phyloP scores from a whole-genome alignment of 1,140 invertebrate genomes.

The Eufriesea mexicana region DNA sequence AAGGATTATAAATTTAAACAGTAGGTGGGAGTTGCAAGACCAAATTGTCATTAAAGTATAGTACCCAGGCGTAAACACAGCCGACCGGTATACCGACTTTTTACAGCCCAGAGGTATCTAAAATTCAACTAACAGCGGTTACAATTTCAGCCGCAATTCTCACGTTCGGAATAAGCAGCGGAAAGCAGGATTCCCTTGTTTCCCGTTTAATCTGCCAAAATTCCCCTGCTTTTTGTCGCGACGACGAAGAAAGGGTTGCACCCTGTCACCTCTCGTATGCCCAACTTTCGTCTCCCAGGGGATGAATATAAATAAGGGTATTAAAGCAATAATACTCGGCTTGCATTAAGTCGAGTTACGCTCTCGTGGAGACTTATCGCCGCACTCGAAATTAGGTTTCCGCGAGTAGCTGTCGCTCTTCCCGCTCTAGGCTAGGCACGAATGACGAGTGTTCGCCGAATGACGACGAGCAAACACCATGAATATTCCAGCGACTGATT shows the following conservation, averaged over 20 bases:
- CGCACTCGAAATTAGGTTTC: conserved; percentile 30
- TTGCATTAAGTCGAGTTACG: conserved; percentile 33
- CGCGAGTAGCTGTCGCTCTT: neutral
- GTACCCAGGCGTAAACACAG: no score
- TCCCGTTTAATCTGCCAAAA: neutral
- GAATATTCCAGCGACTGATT: conserved; percentile 40
- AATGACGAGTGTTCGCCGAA: conserved; percentile 21
- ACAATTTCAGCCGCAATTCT: neutral
- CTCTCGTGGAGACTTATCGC: conserved; percentile 15
- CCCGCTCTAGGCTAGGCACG: neutral
- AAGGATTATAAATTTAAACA: no score
- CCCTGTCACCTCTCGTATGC: conserved; percentile 30
- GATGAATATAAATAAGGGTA: conserved; percentile 68
- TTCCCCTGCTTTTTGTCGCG: conserved; percentile 48
- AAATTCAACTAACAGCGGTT: neutral
- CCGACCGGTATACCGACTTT: no score
- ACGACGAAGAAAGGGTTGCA: conserved; percentile 38
- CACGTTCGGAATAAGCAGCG: no score
- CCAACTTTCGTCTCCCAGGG: conserved; percentile 35
- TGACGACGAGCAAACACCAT: conserved; percentile 16
- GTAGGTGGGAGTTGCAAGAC: no score
- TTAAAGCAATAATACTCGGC: conserved; percentile 59
- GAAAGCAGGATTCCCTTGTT: neutral
- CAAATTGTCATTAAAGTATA: no score
- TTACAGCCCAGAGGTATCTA: neutral